Conservation (phyloP, 35 echinoderm and acorn worm species). For the Apostichopus californicus region DNA sequence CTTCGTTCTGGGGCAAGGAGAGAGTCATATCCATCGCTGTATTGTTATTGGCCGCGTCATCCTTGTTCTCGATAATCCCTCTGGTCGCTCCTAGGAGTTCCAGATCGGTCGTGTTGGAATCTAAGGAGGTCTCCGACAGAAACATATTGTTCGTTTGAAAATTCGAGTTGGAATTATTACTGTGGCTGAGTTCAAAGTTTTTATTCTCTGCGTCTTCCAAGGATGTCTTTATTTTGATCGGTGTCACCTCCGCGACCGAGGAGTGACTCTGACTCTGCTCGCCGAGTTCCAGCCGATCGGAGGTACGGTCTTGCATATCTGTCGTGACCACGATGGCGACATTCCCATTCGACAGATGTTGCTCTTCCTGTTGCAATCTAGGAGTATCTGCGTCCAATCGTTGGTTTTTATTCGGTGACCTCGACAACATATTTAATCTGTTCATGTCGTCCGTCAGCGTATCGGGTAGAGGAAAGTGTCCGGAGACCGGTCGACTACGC, state of each 20-base stretch:
- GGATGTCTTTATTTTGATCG: conserved; percentile 4
- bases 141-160: conserved; percentile 48
- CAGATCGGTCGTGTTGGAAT: conserved; percentile 48
- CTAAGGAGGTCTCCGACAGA: conserved; percentile 50
- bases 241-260: conserved; percentile 39
- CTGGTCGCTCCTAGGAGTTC: neutral
- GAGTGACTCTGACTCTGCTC: neutral
- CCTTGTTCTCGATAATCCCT: neutral
- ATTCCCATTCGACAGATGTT: conserved; percentile 54
- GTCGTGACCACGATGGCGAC: conserved; percentile 67
- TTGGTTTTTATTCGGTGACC: neutral
- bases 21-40: conserved; percentile 17
- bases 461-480: conserved; percentile 13
- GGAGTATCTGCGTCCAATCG: neutral
- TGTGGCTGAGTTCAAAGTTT: conserved; percentile 16
- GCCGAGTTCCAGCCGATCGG: conserved; percentile 72
- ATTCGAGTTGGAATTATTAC: conserved; percentile 59
- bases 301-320: conserved; percentile 80
- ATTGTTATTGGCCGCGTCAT: conserved; percentile 57
- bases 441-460: conserved; percentile 53
- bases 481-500: conserved; percentile 46
- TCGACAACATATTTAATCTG: conserved; percentile 49
- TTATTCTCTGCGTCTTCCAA: conserved; percentile 28
- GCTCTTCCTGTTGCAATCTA: neutral
- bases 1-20: conserved; percentile 53